phyloP scores from a whole-genome alignment of 2,888 invertebrate species.

The Drosophila rellima region DNA sequence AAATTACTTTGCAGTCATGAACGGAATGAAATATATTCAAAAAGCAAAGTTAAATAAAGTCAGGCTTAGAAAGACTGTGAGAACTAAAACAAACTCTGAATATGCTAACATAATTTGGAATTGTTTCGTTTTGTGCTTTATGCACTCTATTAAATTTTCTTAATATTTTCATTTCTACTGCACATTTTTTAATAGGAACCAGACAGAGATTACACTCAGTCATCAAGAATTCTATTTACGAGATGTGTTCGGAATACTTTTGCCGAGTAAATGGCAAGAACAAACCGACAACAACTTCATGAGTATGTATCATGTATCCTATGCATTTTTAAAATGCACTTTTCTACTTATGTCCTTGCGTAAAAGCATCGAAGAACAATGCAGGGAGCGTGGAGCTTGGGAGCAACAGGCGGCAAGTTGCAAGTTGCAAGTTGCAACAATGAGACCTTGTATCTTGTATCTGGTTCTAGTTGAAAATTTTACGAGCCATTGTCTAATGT shows the following conservation, averaged over 20 bases:
- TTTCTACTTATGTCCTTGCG: constrained; percentile 65
- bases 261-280: constrained; percentile 44
- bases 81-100: background rate
- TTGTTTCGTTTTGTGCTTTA: background rate
- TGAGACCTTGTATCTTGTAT: constrained; percentile 45
- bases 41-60: background rate
- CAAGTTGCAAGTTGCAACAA: constrained; percentile 42
- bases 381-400: constrained; percentile 5
- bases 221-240: constrained; percentile 66
- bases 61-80: background rate
- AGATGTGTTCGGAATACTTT: constrained; percentile 36
- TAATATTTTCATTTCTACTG: background rate
- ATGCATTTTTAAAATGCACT: constrained; percentile 79
- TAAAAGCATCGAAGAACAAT: constrained; percentile 65
- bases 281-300: constrained; percentile 40
- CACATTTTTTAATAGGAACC: constrained; percentile 16
- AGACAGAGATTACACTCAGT: constrained; percentile 28
- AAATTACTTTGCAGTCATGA: background rate
- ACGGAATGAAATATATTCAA: background rate
- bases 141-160: constrained; percentile 4
- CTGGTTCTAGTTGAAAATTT: constrained; percentile 46
- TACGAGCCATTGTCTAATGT: constrained; percentile 72
- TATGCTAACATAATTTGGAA: background rate
- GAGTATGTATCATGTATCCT: constrained; percentile 63
- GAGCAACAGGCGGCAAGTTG: constrained; percentile 32